Evolutionary conservation across 2,113 vertebrate species (phyloP), one percentile per base, ranked within the genome.

Genomic region (Anolis carolinensis): DNA sequence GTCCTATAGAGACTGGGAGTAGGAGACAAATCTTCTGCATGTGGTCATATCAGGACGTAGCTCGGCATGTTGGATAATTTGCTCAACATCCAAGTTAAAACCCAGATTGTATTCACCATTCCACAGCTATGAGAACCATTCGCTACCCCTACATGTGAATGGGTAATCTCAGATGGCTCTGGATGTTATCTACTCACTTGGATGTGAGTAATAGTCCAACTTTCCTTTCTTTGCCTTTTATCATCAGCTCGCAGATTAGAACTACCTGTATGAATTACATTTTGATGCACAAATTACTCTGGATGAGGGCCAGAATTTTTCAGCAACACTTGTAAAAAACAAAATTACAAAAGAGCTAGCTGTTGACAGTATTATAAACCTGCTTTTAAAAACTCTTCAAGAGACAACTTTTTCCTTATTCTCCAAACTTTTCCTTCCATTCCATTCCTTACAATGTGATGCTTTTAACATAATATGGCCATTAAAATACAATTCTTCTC

Each of bases 401-500:
- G 36, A 63, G 1, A 0, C 82, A 16, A 68, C 59, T 1, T 81
- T 50, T 6, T 80, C 32, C 18, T 1, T 79, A 6, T 55, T 74
- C 67, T 44, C 67, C 65, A 0, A 4, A 9, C 0, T 25, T 2
- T 21, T 23, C 83, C 8, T n/a, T 91, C 70, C 87, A 55, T 71
- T 1, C 3, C 34, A 71, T 87, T 87, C 78, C 73, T 84, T 71
- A 34, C 63, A 63, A 48, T 25, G 16, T 67, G n/a, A 71, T 84
- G 62, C 11, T 63, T 79, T 82, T 74, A 81, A 86, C 59, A 85
- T 76, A 20, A 23, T 67, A n/a, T 30, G 55, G 32, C 20, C 79
- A 81, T 79, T 80, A 44, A 89, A 81, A 70, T 21, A 71, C 50
- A 81, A 2, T 84, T 87, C 89, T 90, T 70, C 34, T 81, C 79